Evolutionary conservation across 2,888 invertebrate genomes (phyloP), one percentile per base, ranked within the genome.

Genomic region (Acheta domesticus): DNA sequence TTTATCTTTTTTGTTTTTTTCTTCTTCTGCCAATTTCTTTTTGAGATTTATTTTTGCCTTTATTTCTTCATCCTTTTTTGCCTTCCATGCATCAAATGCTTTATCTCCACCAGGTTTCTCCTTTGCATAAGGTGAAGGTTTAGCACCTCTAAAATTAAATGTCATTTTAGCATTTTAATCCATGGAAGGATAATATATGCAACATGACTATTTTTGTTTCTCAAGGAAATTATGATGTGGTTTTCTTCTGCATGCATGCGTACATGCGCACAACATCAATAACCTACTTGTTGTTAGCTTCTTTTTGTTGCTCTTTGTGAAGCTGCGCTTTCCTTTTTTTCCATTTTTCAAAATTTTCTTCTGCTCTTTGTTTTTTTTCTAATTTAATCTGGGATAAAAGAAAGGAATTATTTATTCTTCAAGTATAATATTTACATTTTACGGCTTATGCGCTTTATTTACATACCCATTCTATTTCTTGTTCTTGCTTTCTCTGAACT

Each of bases 341-440:
- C 82, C 82, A 82, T 77, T 80, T 77, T 19, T 62, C 75, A 48
- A 81, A 81, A 21, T 81, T 80, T 76, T 81, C 81, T 77, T 80
- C 81, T 20, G 80, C 76, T 73, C 79, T 79, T 62, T 62, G 49
- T 77, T 62, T 78, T 73, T 78, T 80, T 49, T 80, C 80, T 76
- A 23, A 50, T 49, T 77, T 80, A 16, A 77, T 23, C 81, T 81
- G n/a, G 48, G 79, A 62, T 74, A 21, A 74, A 11, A 75, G 16
- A 74, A 80, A 62, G 14, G 12, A 62, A 76, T 75, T n/a, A 79
- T 62, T 21, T 75, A 8, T 14, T 50, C 19, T 78, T 49, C 36
- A 62, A 62, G 62, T 62, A 62, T 14, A 62, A 19, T 36, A 36
- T 62, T 62, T 62, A 62, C 62, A 62, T 19, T 16, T 62, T 62